Conservation (phyloP, 2,797 vertebrate genomes). For the Pristis pectinata region DNA sequence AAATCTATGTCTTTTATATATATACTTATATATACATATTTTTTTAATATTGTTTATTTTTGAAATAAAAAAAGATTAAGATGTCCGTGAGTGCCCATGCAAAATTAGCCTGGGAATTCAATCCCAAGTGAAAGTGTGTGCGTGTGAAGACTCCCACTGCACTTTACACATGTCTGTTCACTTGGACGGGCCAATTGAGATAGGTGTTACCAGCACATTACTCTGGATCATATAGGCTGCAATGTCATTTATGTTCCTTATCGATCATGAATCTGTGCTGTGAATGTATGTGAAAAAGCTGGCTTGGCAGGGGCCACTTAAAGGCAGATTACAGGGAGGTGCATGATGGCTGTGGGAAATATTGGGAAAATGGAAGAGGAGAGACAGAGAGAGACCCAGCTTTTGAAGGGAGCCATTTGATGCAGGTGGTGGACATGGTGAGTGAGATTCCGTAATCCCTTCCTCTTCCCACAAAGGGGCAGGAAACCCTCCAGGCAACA, state of each 20-base stretch:
- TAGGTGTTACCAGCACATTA: neutral
- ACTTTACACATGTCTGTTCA: neutral
- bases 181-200: neutral
- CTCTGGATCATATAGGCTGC: neutral
- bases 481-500: no score
- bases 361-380: neutral
- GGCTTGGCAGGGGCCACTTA: neutral
- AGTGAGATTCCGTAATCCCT: neutral
- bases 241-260: neutral
- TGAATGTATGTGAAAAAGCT: no score
- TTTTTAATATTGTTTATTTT: no score
- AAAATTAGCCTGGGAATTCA: neutral
- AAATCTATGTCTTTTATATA: no score
- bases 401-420: neutral
- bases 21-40: no score
- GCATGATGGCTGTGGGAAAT: neutral
- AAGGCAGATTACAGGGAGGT: neutral
- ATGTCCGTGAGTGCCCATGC: neutral
- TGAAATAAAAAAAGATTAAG: no score
- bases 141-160: no score
- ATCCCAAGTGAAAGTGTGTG: neutral
- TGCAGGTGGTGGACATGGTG: neutral
- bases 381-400: neutral
- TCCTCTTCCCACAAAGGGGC: no score
- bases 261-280: no score